phyloP scores from a whole-genome alignment of 2,888 invertebrate species.

The Cylloceria caligata region DNA sequence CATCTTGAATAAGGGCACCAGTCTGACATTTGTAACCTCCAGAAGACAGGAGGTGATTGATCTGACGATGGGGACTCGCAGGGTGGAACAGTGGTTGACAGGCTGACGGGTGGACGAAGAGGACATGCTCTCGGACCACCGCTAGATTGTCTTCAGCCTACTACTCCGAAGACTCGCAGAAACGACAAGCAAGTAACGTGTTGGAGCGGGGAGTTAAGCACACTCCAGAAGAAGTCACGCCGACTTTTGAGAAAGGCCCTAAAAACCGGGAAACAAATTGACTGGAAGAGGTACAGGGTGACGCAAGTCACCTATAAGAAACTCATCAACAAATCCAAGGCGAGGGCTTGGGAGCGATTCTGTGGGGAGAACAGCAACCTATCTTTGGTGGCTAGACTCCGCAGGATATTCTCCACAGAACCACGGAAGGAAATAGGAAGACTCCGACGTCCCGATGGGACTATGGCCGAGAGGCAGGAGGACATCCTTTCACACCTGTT shows the following conservation, averaged over 20 bases:
- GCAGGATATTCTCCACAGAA: conserved; percentile 38
- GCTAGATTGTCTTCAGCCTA: neutral
- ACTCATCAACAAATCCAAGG: conserved; percentile 8
- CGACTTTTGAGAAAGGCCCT: conserved; percentile 38
- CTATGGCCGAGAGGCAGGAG: conserved; percentile 6
- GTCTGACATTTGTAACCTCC: conserved; percentile 43
- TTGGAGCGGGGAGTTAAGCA: conserved; percentile 53
- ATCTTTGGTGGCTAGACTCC: conserved; percentile 16
- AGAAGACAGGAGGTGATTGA: conserved; percentile 48
- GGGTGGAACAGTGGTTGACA: neutral
- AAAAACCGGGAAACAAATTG: conserved; percentile 35
- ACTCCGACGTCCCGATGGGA: conserved; percentile 32
- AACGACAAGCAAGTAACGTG: conserved; percentile 26
- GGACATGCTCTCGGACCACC: conserved; percentile 50
- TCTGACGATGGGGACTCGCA: conserved; percentile 7
- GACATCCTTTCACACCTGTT: conserved; percentile 48
- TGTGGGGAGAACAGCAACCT: conserved; percentile 27
- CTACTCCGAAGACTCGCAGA: conserved; percentile 2
- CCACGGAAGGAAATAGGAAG: conserved; percentile 12
- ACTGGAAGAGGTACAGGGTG: conserved; percentile 8
- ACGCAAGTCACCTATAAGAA: conserved; percentile 38
- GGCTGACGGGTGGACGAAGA: conserved; percentile 51
- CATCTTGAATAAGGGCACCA: conserved; percentile 49
- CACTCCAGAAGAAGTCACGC: neutral
- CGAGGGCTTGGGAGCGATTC: conserved; percentile 11